Evolutionary conservation across 1,140 invertebrate species (phyloP).

Genomic region (Atta colombica): DNA sequence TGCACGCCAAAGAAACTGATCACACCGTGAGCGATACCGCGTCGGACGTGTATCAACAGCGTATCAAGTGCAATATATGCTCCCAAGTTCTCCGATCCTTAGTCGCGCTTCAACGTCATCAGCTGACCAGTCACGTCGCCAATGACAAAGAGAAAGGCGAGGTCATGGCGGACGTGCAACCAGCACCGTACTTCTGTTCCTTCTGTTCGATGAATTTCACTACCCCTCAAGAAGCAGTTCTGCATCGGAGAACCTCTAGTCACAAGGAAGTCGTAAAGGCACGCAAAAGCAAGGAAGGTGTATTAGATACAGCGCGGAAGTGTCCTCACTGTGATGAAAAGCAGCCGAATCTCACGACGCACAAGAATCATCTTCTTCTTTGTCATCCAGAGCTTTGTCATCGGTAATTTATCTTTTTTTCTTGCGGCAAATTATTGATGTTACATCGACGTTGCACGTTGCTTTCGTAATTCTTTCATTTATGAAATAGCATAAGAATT

Average conservation of each 20-base stretch:
- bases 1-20: constrained; percentile 88
- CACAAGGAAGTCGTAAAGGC: constrained; percentile 87
- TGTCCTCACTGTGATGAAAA: constrained; percentile 88
- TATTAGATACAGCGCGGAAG: constrained; percentile 78
- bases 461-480: neutral
- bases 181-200: constrained; percentile 88
- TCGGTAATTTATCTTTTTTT: constrained; percentile 80
- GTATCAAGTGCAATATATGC: constrained; percentile 88
- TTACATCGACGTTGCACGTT: neutral
- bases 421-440: neutral
- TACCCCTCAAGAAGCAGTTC: constrained; percentile 88
- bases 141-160: constrained; percentile 82
- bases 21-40: constrained; percentile 86
- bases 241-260: constrained; percentile 89
- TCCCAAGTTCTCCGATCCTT: constrained; percentile 88
- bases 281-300: constrained; percentile 77
- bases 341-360: constrained; percentile 86
- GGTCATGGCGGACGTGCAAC: neutral
- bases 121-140: constrained; percentile 83
- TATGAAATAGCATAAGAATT: neutral
- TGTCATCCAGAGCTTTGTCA: constrained; percentile 88
- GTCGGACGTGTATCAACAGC: constrained; percentile 89
- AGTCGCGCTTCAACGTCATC: constrained; percentile 90
- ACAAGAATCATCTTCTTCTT: constrained; percentile 90
- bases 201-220: constrained; percentile 89